phyloP scores from a whole-genome alignment of 2,113 vertebrate genomes.

The Holacanthus passer region DNA sequence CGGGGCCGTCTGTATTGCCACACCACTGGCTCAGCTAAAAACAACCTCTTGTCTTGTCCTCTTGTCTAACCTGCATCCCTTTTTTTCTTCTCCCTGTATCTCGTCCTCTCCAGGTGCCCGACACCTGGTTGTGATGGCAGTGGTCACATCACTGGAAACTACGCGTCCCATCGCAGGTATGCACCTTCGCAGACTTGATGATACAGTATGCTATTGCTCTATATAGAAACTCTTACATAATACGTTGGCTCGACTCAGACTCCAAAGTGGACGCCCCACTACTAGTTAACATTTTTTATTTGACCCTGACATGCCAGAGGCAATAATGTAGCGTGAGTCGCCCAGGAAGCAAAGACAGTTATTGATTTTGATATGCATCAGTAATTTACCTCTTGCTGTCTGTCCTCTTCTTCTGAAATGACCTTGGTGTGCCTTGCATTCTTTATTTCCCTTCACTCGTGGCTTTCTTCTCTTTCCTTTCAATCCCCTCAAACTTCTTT shows the following conservation, averaged over 20 bases:
- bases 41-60: not conserved
- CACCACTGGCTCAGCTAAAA: not conserved
- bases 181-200: slow-evolving; percentile 26
- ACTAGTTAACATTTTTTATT: slow-evolving; percentile 70
- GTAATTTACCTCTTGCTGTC: slow-evolving; percentile 73
- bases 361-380: slow-evolving; percentile 72
- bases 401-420: slow-evolving; percentile 75
- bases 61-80: not conserved
- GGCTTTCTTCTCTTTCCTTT: slow-evolving; percentile 56
- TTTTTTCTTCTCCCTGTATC: not conserved
- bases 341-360: slow-evolving; percentile 54
- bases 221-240: slow-evolving; percentile 17
- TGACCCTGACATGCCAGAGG: slow-evolving; percentile 65
- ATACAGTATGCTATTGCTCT: not conserved
- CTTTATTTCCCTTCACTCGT: slow-evolving; percentile 82
- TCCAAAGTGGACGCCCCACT: slow-evolving; percentile 24
- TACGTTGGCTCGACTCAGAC: slow-evolving; percentile 33
- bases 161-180: slow-evolving; percentile 99
- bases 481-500: slow-evolving; percentile 37
- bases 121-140: slow-evolving; percentile 98
- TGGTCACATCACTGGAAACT: slow-evolving; percentile 99
- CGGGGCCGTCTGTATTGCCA: not conserved
- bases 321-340: slow-evolving; percentile 57
- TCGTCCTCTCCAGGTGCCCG: slow-evolving; percentile 88
- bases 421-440: slow-evolving; percentile 79